Base-by-base conservation (phyloP, 1,140 invertebrate genomes). In the Alviniconcha marisindica region DNA sequence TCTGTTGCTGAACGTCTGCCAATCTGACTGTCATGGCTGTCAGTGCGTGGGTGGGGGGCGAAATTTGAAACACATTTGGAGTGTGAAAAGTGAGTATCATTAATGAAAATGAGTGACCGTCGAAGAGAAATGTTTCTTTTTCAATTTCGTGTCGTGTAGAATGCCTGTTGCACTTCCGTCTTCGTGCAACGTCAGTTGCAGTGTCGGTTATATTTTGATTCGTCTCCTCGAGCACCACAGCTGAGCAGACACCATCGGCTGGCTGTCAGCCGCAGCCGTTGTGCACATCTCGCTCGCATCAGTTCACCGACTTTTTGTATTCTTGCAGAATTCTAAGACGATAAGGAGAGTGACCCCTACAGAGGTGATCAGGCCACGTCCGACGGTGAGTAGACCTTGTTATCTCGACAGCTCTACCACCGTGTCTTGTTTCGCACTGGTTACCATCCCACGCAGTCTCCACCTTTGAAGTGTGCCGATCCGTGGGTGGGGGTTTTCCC, bases 1-100 rank as follows among this genome's bases (percentile, higher is more conserved):
- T 69, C 31, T 69, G 69, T 40, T 33, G 28, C 24, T 24, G 51
- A 54, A 40, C 78, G 78, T 80, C 78, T 66, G 78, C 78, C 78
- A 66, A 66, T 80, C 78, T 80, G 78, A 66, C 78, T 60, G 56
- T 40, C 63, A 83, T 83, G 82, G 82, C 74, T 78, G 82, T 36
- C 66, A 44, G 82, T 83, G 82, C 82, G 82, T 83, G 82, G 79
- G 82, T 76, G 80, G 74, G 80, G 78, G 82, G 77, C 82, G 78
- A 77, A 81, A 85, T 81, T 85, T 81, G 71, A 82, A 84, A 81
- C 60, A 44, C 54, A 56, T 76, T 80, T 56, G 74, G 78, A 80
- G 36, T 66, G 36, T 69, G 51, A 21, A 31, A 44, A 80, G 78
- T 80, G 78, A 80, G 56, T 42, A 40, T n/a, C 18, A 38, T 10